Evolutionary conservation across 2,113 vertebrate genomes (phyloP).

Genomic region (Reinhardtius hippoglossoides): DNA sequence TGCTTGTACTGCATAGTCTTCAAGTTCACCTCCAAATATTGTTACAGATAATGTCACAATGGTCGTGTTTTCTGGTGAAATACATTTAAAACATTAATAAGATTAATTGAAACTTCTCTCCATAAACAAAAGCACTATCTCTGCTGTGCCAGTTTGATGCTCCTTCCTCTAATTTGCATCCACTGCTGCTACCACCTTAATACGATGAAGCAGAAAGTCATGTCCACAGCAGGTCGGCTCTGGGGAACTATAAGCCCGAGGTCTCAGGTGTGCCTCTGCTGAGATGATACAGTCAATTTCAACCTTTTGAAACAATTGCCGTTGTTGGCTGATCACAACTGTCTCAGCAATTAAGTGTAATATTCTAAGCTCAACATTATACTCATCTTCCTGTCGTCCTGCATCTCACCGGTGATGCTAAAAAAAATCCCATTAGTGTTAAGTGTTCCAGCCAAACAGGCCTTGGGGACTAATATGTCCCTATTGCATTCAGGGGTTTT

Average conservation of each 20-base stretch:
- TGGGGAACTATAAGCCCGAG: neutral
- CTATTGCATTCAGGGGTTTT: slow-evolving; percentile 48
- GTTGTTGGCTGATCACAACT: slow-evolving; percentile 34
- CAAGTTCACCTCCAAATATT: too few relatives aligned
- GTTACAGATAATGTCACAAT: neutral
- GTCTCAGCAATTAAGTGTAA: slow-evolving; percentile 32
- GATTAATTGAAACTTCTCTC: neutral
- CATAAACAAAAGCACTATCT: too few relatives aligned
- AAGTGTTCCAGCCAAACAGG: slow-evolving; percentile 42
- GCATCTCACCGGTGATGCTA: slow-evolving; percentile 35
- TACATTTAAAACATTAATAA: neutral
- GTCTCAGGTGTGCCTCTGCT: slow-evolving; percentile 44
- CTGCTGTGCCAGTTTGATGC: neutral
- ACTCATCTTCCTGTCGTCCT: slow-evolving; percentile 39
- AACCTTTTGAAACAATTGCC: slow-evolving; percentile 30
- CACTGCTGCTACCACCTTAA: neutral
- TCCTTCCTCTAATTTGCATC: slow-evolving; percentile 1
- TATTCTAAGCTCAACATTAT: slow-evolving; percentile 42
- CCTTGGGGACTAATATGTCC: slow-evolving; percentile 52
- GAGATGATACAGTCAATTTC: slow-evolving; percentile 14
- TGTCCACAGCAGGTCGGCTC: neutral
- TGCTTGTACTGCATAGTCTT: too few relatives aligned
- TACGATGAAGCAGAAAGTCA: too few relatives aligned
- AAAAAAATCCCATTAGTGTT: slow-evolving; percentile 49
- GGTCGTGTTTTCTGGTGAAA: neutral